A percentile compares a stretch with the other conserved stretches of the same genome.
Evolutionary conservation across 2,797 vertebrate species (phyloP).

Genomic region (Odontamblyopus lacepedii): DNA sequence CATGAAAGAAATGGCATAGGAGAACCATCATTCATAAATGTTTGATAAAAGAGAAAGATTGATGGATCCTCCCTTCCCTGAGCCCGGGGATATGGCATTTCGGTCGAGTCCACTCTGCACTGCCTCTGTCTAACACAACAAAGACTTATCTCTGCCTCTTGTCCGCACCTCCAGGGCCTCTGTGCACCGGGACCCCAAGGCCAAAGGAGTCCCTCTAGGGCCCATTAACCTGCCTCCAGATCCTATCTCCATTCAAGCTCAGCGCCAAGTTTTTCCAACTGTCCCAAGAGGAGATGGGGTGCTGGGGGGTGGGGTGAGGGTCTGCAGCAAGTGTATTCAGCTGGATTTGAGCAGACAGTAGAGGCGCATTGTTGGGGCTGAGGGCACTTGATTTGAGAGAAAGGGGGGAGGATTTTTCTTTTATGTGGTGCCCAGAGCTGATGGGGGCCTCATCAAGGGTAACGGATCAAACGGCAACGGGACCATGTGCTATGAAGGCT

Average conservation of each 20-base stretch:
- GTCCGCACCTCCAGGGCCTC: constrained; percentile 45
- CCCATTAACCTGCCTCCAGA: constrained; percentile 47
- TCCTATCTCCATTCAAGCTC: constrained; percentile 37
- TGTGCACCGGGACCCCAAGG: constrained; percentile 38
- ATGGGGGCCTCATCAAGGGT: constrained; percentile 46
- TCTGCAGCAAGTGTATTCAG: constrained; percentile 31
- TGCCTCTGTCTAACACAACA: constrained; percentile 59
- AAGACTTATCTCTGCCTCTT: constrained; percentile 58
- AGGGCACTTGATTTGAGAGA: constrained; percentile 30
- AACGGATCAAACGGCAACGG: constrained; percentile 47
- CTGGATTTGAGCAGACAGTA: constrained; percentile 32
- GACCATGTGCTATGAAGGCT: not conserved
- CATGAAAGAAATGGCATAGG: constrained; percentile 31
- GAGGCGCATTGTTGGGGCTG: constrained; percentile 36
- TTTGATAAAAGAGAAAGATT: constrained; percentile 70
- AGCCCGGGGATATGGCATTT: constrained; percentile 70
- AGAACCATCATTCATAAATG: constrained; percentile 52
- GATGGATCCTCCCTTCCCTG: constrained; percentile 55
- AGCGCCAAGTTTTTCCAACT: constrained; percentile 35
- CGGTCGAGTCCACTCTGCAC: constrained; percentile 56
- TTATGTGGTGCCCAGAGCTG: constrained; percentile 52
- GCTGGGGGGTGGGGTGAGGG: constrained; percentile 20
- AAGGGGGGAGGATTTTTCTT: constrained; percentile 28
- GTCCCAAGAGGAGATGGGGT: constrained; percentile 34
- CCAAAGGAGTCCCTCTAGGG: constrained; percentile 43